A percentile compares a stretch with the other conserved stretches of the same genome.
phyloP scores from a whole-genome alignment of 2,797 vertebrate genomes.

The Karalla daura region DNA sequence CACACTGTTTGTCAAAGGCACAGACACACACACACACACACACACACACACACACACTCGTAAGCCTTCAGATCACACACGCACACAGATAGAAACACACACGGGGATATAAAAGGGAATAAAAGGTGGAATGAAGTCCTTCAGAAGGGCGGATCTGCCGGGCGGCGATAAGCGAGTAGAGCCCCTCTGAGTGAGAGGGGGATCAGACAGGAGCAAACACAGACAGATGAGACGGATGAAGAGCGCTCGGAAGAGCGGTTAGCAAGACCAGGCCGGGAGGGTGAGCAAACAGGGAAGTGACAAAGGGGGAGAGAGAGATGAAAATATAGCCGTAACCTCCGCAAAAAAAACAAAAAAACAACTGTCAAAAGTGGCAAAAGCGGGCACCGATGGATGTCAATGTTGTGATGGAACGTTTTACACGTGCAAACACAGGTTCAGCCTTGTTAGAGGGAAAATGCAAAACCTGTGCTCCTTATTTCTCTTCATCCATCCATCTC shows the following conservation, averaged over 20 bases:
- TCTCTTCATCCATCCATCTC: too few relatives aligned
- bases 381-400: not conserved
- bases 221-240: slow-evolving; percentile 57
- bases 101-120: slow-evolving; percentile 12
- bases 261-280: slow-evolving; percentile 22
- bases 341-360: too few relatives aligned
- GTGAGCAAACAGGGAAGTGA: too few relatives aligned
- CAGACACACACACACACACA: slow-evolving; percentile 11
- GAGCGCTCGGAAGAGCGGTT: slow-evolving; percentile 46
- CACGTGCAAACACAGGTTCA: not conserved
- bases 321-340: not conserved
- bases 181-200: slow-evolving; percentile 42
- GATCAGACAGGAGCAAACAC: slow-evolving; percentile 55
- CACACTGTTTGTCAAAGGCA: slow-evolving; percentile 5
- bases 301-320: slow-evolving; percentile 7
- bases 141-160: slow-evolving; percentile 59
- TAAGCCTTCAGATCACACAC: not conserved
- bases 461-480: not conserved
- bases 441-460: not conserved
- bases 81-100: slow-evolving; percentile 7
- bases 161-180: slow-evolving; percentile 53
- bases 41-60: slow-evolving; percentile 1
- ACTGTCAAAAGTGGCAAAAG: too few relatives aligned
- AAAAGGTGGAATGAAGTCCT: slow-evolving; percentile 45
- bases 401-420: not conserved